These are phyloP conservation scores for Muraenolepis orangiensis DNA, from an alignment of 2,797 vertebrate species.

Conservation along the genomic window DNA sequence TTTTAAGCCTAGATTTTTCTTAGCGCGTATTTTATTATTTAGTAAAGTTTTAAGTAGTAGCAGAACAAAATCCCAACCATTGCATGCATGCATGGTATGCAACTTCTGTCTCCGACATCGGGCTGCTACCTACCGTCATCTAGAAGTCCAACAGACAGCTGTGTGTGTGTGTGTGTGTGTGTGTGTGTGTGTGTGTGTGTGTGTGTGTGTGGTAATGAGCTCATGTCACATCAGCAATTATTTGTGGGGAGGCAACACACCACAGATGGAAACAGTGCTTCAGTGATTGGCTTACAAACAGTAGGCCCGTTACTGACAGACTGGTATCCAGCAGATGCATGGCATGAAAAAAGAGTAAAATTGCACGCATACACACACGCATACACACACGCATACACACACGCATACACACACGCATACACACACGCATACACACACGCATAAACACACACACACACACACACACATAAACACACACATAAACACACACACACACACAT, in stretches of 20 bases:
- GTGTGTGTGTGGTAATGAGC: constrained; percentile 15
- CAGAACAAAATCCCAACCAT: too few species aligned
- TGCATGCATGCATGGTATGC: too few species aligned
- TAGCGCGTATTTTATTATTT: too few species aligned
- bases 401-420: background rate
- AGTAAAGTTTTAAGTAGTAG: too few species aligned
- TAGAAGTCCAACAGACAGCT: background rate
- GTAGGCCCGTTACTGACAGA: constrained; percentile 26
- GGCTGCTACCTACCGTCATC: too few species aligned
- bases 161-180: background rate
- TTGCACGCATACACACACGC: background rate
- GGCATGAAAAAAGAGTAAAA: background rate
- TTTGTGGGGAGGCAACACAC: constrained; percentile 15
- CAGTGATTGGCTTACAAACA: constrained; percentile 28
- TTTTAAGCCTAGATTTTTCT: too few species aligned
- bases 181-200: constrained; percentile 3
- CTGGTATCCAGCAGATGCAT: constrained; percentile 27
- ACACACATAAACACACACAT: background rate
- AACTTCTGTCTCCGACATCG: too few species aligned
- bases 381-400: background rate
- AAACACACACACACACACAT: background rate
- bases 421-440: background rate
- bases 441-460: background rate
- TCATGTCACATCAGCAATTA: constrained; percentile 19
- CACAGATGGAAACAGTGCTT: constrained; percentile 32